phyloP scores from a whole-genome alignment of 2,888 invertebrate genomes.

The Apamea epomidion region DNA sequence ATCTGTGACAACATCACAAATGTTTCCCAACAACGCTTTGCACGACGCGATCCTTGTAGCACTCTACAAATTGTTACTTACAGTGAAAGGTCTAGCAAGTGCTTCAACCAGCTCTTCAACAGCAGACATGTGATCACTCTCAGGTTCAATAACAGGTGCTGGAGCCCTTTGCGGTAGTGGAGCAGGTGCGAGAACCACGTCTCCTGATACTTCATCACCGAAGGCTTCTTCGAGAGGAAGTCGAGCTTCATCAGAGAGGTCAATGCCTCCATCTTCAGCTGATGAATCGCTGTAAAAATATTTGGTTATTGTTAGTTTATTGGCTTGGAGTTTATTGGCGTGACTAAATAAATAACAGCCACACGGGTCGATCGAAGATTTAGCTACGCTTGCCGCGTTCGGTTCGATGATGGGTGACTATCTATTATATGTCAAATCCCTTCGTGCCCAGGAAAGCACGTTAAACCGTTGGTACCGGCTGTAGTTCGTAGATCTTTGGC shows the following conservation, averaged over 20 bases:
- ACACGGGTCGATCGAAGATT: too few species aligned
- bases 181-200: conserved; percentile 81
- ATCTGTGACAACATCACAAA: not conserved
- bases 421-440: too few species aligned
- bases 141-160: conserved; percentile 81
- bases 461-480: too few species aligned
- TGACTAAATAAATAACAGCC: too few species aligned
- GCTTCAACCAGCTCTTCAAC: conserved; percentile 87
- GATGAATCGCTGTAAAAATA: conserved; percentile 80
- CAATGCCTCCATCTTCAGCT: conserved; percentile 81
- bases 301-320: not conserved
- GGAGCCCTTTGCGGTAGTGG: conserved; percentile 81
- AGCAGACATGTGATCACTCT: conserved; percentile 82
- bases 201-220: conserved; percentile 78
- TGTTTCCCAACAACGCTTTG: not conserved
- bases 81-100: conserved; percentile 86
- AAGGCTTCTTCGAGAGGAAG: conserved; percentile 85
- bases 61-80: conserved; percentile 52
- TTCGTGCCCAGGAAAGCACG: too few species aligned
- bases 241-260: conserved; percentile 80
- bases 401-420: too few species aligned
- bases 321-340: not conserved
- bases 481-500: too few species aligned
- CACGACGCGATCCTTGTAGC: not conserved
- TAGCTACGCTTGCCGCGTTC: too few species aligned